Percentiles rank a stretch among this genome's conserved stretches.
Conservation (phyloP, 2,797 vertebrate genomes). For the Danio jaintianensis region DNA sequence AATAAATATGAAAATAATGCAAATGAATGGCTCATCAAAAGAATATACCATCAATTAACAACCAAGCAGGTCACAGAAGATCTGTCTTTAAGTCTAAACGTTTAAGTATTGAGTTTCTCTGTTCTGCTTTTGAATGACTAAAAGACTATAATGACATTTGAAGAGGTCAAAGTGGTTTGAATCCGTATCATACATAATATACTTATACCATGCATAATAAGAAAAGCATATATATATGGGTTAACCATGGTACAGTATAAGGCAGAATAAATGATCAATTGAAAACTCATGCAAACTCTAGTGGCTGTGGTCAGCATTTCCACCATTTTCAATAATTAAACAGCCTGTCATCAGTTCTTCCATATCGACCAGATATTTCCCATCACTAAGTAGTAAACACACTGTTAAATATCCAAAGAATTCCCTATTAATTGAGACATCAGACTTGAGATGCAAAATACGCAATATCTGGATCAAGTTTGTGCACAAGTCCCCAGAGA, state of each 20-base stretch:
- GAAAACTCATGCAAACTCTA: not conserved
- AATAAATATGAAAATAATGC: no score
- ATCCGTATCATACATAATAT: not conserved
- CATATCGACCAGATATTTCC: not conserved
- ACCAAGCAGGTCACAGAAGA: no score
- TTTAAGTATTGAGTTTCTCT: no score
- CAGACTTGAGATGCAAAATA: not conserved
- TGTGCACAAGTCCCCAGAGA: not conserved
- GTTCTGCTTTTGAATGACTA: slow-evolving; percentile 2
- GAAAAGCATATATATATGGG: not conserved
- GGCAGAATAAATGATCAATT: not conserved
- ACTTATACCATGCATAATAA: no score
- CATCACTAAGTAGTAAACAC: slow-evolving; percentile 1
- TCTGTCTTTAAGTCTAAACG: no score
- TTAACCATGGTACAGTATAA: not conserved
- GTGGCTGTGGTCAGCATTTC: not conserved
- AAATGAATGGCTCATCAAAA: no score
- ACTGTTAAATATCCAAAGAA: not conserved
- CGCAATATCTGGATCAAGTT: not conserved
- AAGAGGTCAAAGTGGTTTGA: no score
- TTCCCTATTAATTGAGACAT: slow-evolving; percentile 4
- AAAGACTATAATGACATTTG: no score
- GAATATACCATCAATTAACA: no score
- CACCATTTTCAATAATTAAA: not conserved
- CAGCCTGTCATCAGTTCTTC: not conserved